Conservation (phyloP, 2,113 vertebrate genomes). For the Myrmecobius fasciatus region DNA sequence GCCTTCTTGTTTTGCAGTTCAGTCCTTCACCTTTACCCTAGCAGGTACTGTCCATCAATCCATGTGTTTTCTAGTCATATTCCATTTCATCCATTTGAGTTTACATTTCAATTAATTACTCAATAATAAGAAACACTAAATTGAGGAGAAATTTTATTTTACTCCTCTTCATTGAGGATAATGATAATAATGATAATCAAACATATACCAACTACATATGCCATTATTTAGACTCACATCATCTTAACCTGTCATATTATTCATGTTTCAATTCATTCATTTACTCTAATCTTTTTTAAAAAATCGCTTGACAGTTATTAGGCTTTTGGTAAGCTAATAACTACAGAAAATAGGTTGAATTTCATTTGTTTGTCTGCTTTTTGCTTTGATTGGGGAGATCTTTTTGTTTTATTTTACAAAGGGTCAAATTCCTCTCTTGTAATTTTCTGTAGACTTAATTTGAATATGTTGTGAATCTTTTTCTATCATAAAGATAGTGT, state of each 20-base stretch:
- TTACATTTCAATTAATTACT: neutral
- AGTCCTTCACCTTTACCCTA: constrained; percentile 94
- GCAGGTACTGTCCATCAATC: constrained; percentile 93
- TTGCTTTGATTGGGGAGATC: neutral
- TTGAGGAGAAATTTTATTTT: constrained; percentile 50
- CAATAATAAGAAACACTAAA: neutral
- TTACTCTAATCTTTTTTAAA: constrained; percentile 34
- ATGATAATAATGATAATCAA: constrained; percentile 53
- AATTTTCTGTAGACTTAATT: constrained; percentile 45
- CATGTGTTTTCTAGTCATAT: constrained; percentile 81
- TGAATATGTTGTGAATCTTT: constrained; percentile 58
- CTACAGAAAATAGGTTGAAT: constrained; percentile 6
- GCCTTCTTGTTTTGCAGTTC: constrained; percentile 95
- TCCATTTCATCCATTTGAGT: constrained; percentile 60
- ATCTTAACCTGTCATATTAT: constrained; percentile 14
- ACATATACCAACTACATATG: constrained; percentile 8
- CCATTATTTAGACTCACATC: neutral
- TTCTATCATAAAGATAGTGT: constrained; percentile 47
- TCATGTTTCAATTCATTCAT: constrained; percentile 55
- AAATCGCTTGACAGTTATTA: constrained; percentile 50
- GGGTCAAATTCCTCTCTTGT: constrained; percentile 52
- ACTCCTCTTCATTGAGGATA: constrained; percentile 56
- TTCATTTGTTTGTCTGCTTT: neutral
- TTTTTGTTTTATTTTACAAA: neutral
- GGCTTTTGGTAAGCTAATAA: constrained; percentile 53